Conservation (phyloP, 2,113 vertebrate species). For the Lontra canadensis region DNA sequence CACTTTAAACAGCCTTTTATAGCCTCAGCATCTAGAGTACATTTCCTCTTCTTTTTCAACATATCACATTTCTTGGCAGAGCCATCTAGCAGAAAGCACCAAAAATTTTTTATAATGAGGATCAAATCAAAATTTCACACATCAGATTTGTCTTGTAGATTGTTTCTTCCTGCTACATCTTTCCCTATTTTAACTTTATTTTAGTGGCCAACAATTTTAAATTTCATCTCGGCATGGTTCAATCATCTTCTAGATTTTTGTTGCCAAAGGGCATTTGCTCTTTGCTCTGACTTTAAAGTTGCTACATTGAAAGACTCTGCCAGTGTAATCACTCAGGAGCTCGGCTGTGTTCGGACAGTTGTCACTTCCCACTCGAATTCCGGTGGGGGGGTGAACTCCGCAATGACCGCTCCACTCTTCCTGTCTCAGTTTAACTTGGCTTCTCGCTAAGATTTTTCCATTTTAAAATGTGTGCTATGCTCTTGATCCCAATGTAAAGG, state of each 20-base stretch:
- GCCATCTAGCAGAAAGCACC: conserved; percentile 67
- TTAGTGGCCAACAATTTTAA: conserved; percentile 77
- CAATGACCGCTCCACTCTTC: background rate
- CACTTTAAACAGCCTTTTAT: conserved; percentile 63
- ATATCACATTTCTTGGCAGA: conserved; percentile 79
- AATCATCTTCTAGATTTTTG: conserved; percentile 57
- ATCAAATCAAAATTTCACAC: conserved; percentile 71
- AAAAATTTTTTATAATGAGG: conserved; percentile 80
- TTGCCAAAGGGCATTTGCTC: conserved; percentile 68
- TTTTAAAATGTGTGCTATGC: background rate
- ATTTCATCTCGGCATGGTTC: conserved; percentile 59
- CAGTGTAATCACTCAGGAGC: background rate
- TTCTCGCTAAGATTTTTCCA: background rate
- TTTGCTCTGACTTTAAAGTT: conserved; percentile 39
- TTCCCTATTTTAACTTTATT: conserved; percentile 68
- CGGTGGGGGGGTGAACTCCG: background rate
- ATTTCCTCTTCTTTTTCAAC: conserved; percentile 65
- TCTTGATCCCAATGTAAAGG: background rate
- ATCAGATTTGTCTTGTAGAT: conserved; percentile 55
- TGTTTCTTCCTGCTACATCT: conserved; percentile 54
- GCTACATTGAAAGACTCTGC: background rate
- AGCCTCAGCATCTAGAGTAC: background rate
- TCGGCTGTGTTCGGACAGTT: background rate
- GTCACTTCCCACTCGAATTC: background rate
- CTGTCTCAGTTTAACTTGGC: background rate